Conservation (phyloP, 2,113 vertebrate genomes). For the Macroglossus sobrinus region DNA sequence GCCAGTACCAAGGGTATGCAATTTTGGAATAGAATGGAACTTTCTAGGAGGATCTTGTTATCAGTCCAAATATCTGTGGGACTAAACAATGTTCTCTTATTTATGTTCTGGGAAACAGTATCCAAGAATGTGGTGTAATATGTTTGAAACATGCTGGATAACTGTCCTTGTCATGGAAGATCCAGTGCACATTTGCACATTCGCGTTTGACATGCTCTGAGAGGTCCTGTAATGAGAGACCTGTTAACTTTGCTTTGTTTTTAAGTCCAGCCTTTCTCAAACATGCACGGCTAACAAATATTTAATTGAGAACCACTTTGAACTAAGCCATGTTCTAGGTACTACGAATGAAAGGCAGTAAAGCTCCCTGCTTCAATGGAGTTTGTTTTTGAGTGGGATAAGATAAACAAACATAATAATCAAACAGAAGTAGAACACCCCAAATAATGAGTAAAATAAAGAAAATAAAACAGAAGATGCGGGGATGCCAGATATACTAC, state of each 20-base stretch:
- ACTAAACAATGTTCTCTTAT: not conserved
- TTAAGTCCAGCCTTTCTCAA: not conserved
- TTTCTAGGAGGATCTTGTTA: not conserved
- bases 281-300: not conserved
- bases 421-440: not conserved
- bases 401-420: not conserved
- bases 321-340: not conserved
- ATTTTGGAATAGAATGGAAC: not conserved
- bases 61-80: not conserved
- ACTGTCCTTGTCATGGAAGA: too few relatives aligned
- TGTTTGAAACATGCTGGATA: not conserved
- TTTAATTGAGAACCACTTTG: not conserved
- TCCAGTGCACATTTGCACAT: accelerated
- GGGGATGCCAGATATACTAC: not conserved
- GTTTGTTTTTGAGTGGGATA: not conserved
- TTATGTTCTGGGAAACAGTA: not conserved
- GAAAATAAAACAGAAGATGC: not conserved
- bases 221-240: not conserved
- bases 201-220: not conserved
- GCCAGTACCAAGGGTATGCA: not conserved
- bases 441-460: not conserved
- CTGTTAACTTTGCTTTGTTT: not conserved
- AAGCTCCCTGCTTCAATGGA: not conserved
- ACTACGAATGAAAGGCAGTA: not conserved
- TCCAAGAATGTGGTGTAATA: not conserved